These are phyloP conservation scores for Argynnis bischoffii DNA, from an alignment of 2,888 invertebrate species.

Conservation along the genomic window DNA sequence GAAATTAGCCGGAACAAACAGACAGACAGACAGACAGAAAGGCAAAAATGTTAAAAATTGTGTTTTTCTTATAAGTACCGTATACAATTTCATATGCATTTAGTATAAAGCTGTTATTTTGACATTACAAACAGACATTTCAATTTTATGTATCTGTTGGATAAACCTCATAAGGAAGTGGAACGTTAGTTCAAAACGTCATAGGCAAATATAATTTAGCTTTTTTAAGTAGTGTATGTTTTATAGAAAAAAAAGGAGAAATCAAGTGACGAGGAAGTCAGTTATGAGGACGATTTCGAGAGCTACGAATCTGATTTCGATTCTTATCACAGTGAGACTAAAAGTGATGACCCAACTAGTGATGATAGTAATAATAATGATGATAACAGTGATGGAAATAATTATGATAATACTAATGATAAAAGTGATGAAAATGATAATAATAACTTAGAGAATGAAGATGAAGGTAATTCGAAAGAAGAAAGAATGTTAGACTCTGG, in stretches of 20 bases:
- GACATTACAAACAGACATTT: no score
- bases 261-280: conserved; percentile 64
- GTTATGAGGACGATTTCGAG: conserved; percentile 79
- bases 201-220: no score
- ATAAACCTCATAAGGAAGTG: no score
- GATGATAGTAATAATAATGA: conserved; percentile 38
- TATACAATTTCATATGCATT: no score
- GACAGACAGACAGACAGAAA: no score
- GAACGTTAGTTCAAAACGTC: no score
- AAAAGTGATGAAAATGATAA: conserved; percentile 33
- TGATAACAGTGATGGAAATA: conserved; percentile 27
- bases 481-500: conserved; percentile 76
- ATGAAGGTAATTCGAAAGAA: conserved; percentile 48
- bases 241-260: conserved; percentile 43
- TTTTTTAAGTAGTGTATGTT: background rate
- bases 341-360: conserved; percentile 36
- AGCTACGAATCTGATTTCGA: conserved; percentile 79
- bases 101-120: no score
- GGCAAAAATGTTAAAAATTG: no score
- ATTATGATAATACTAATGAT: background rate
- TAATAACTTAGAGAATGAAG: conserved; percentile 27
- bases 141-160: background rate
- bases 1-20: no score
- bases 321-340: conserved; percentile 61
- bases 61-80: no score